A percentile compares a stretch with the other conserved stretches of the same genome.
Evolutionary conservation across 1,140 invertebrate species (phyloP).

Genomic region (Dufourea novaeangliae): DNA sequence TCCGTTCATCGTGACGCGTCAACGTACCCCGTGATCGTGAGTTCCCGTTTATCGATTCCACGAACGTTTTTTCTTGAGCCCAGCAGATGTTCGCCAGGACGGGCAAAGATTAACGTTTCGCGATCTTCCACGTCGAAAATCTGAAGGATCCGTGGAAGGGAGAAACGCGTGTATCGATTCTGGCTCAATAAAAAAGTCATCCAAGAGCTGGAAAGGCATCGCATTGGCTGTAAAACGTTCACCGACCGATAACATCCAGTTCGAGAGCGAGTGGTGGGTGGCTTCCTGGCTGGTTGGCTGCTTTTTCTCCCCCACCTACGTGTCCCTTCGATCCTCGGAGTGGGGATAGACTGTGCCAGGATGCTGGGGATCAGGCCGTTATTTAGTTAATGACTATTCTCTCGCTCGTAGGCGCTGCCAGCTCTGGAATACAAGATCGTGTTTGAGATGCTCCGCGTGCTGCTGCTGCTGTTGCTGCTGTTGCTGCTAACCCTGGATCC

Average conservation of each 20-base stretch:
- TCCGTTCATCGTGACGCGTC: too few species aligned
- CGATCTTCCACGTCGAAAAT: conserved; percentile 29
- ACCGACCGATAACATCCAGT: conserved; percentile 68
- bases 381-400: conserved; percentile 80
- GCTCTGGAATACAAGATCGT: conserved; percentile 79
- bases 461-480: conserved; percentile 60
- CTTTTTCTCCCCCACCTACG: conserved; percentile 53
- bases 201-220: conserved; percentile 64
- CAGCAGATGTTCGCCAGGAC: too few species aligned
- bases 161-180: conserved; percentile 63
- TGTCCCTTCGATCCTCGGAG: conserved; percentile 40
- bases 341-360: conserved; percentile 46
- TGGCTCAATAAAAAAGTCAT: conserved; percentile 67
- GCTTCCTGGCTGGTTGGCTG: conserved; percentile 63
- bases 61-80: background rate
- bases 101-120: conserved; percentile 4
- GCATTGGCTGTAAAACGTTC: conserved; percentile 70
- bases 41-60: background rate
- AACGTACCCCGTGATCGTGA: background rate
- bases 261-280: conserved; percentile 68
- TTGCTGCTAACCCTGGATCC: conserved; percentile 70
- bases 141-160: conserved; percentile 22
- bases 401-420: conserved; percentile 72
- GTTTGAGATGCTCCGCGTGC: conserved; percentile 78
- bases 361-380: conserved; percentile 67